phyloP scores from a whole-genome alignment of 2,888 invertebrate species.

The Chorisops tibialis region DNA sequence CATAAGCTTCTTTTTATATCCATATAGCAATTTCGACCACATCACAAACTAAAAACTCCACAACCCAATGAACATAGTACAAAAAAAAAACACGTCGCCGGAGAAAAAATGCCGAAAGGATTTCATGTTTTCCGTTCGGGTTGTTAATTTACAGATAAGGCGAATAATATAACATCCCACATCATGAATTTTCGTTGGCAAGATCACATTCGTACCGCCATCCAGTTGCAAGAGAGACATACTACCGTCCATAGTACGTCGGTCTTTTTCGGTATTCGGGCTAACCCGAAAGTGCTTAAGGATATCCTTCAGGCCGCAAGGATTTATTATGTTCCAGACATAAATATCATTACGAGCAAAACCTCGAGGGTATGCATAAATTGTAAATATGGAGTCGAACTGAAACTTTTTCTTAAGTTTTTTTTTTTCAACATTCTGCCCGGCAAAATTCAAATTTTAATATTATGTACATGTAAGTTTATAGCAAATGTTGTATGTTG shows the following conservation, averaged over 20 bases:
- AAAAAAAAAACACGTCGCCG: no score
- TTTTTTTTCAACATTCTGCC: not conserved
- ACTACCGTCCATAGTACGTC: not conserved
- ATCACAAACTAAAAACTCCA: no score
- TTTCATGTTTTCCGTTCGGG: conserved; percentile 17
- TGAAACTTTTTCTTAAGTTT: conserved; percentile 1
- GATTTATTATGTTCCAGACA: conserved; percentile 28
- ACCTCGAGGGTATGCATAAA: conserved; percentile 22
- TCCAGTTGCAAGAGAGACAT: not conserved
- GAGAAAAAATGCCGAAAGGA: conserved; percentile 21
- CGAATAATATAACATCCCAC: conserved; percentile 5
- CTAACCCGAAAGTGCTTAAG: not conserved
- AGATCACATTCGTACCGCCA: not conserved
- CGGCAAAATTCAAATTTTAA: conserved; percentile 23
- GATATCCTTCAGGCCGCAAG: conserved; percentile 10
- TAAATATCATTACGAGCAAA: conserved; percentile 26
- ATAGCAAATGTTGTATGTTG: no score
- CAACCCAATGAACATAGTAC: no score
- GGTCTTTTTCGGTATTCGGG: not conserved
- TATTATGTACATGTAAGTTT: conserved; percentile 10
- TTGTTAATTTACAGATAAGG: conserved; percentile 22
- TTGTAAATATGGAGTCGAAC: conserved; percentile 14
- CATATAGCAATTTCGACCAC: no score
- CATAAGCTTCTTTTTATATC: no score
- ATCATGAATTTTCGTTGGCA: not conserved